Base-by-base conservation (phyloP, 2,113 vertebrate genomes). In the Pelusios castaneus region DNA sequence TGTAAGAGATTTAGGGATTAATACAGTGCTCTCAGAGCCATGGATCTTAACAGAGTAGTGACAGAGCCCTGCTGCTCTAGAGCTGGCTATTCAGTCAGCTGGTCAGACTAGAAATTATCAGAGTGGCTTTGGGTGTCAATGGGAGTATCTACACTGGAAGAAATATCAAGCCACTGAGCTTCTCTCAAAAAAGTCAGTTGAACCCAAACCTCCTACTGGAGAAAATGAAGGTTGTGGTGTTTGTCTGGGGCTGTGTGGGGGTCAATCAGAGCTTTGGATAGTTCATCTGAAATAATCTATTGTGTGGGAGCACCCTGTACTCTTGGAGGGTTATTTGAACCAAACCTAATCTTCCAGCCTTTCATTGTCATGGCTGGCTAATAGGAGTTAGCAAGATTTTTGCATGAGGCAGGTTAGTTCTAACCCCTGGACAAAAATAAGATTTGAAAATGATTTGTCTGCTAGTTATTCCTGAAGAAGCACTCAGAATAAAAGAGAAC, bases 401-500 rank as follows among this genome's bases (percentile, higher is more conserved):
- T 27, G 5, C 51, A 81, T 52, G 17, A 31, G 51, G 25, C 0
- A 1, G 55, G 76, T 88, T 2, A 3, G 12, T 13, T 25, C 13
- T 41, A 88, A 5, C 3, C 34, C 76, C 54, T 5, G 27, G 77
- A 67, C 2, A 45, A 81, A 58, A 58, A 22, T 3, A 77, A 63
- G 10, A 3, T 78, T 29, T 58, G 56, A 27, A 58, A 25, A 29
- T 27, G 56, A 88, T 41, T 9, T 6, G 51, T 52, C 14, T 6
- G 3, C 2, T 75, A 13, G 1, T 8, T 6, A 67, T 25, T n/a
- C 3, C 6, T 24, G 24, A 2, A 1, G 25, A 41, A 25, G 5
- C 8, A 38, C 58, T 76, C 87, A 31, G 10, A 4, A 13, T 82
- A 51, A 92, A 63, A 90, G 12, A 22, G 58, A 85, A 43, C 4